Conservation (phyloP, 2,797 vertebrate species). For the Muscicapa comitata region DNA sequence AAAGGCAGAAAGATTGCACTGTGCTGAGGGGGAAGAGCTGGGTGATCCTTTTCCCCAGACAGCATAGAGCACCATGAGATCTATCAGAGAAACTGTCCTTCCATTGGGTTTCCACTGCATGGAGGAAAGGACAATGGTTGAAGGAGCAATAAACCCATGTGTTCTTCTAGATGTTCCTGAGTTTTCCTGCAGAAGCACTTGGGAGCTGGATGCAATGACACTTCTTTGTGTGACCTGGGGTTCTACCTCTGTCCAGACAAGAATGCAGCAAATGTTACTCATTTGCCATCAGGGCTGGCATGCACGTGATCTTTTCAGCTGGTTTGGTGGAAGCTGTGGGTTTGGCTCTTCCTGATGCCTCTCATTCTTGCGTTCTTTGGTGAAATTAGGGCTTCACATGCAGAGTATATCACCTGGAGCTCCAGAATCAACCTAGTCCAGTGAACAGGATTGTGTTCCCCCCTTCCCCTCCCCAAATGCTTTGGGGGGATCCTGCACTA, state of each 20-base stretch:
- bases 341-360: background rate
- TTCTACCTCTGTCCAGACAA: background rate
- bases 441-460: background rate
- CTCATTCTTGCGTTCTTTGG: background rate
- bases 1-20: background rate
- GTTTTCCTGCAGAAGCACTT: background rate
- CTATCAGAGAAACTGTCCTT: background rate
- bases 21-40: background rate
- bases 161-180: background rate
- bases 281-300: background rate
- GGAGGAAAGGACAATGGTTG: background rate
- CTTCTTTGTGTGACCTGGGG: background rate
- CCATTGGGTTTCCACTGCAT: too few species aligned
- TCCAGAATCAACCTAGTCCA: background rate
- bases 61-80: background rate
- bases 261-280: background rate
- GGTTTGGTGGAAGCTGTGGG: background rate
- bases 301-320: background rate
- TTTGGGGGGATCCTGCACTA: background rate
- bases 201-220: background rate
- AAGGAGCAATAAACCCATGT: background rate
- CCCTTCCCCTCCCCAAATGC: rapidly evolving
- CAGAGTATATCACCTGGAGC: background rate
- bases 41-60: background rate
- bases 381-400: background rate